Base-by-base conservation (phyloP, 2,888 invertebrate species). In the Tenthredo amoena region DNA sequence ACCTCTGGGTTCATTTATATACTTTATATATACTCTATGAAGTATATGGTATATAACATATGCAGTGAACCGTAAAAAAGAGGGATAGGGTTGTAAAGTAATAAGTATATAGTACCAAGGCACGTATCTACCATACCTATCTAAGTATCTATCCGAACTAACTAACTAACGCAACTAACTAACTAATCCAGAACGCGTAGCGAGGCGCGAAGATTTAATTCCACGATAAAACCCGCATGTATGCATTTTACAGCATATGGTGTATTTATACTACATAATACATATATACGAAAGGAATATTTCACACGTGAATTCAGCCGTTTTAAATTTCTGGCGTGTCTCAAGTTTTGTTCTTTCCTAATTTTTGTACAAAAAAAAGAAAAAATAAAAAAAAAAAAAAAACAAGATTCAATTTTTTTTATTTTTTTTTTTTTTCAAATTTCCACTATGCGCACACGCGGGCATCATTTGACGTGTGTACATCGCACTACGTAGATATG, bases 141-240 rank as follows among this genome's bases (percentile, higher is more conserved):
- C 62, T 62, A 26, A 62, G 26, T 26, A 26, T 12, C 26, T 62
- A 62, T 62, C 26, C 26, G 7, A 26, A 62, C 62, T 21, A 62
- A 62, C 62, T 62, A 26, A n/a, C 71, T 37, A 71, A 34, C 71
- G 43, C 7, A 71, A 68, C 68, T 77, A 77, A 77, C 50, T 77
- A 77, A 77, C 50, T 50, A 77, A 77, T 77, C 77, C 77, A 77
- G 77, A 77, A 77, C 77, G 55, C 77, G 50, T 77, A 77, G 34
- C 77, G 81, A 81, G 81, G 58, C 81, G 81, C 81, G 81, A 81
- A 81, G 81, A 81, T 81, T 81, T 81, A 37, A 81, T 81, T 58
- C 37, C 62, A 62, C 21, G 81, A 81, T 81, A 81, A 81, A 81
- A 81, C 81, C 81, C 81, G 81, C 81, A 81, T 81, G n/a, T 55